phyloP scores from a whole-genome alignment of 2,888 invertebrate species.

The Minunthozetes semirufus region DNA sequence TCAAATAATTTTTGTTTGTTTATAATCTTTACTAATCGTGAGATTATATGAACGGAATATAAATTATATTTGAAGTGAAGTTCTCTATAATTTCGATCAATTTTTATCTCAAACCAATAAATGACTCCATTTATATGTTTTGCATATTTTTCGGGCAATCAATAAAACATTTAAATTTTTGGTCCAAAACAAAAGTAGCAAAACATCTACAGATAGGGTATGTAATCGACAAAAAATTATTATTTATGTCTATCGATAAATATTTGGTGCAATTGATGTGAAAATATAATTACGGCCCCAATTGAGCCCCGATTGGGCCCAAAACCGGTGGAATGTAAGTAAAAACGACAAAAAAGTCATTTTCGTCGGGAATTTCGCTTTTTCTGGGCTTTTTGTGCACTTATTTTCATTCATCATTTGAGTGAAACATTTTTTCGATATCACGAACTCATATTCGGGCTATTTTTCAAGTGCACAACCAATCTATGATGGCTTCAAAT shows the following conservation, averaged over 20 bases:
- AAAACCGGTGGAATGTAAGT: background rate
- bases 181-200: too few relatives aligned
- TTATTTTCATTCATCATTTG: constrained; percentile 27
- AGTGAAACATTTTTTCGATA: background rate
- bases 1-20: background rate
- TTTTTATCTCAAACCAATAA: background rate
- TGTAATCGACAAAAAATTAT: too few relatives aligned
- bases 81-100: background rate
- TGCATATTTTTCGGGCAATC: too few relatives aligned
- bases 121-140: too few relatives aligned
- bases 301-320: background rate
- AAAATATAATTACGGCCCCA: background rate
- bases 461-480: background rate
- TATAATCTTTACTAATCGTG: background rate
- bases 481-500: background rate
- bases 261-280: background rate
- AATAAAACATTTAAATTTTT: too few relatives aligned
- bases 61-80: background rate
- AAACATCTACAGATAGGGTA: too few relatives aligned
- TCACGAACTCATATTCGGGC: constrained; percentile 28
- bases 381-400: background rate
- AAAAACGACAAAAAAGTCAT: constrained; percentile 4
- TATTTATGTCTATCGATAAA: too few relatives aligned
- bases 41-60: background rate
- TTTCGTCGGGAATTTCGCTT: constrained; percentile 6